Evolutionary conservation across 2,888 invertebrate species (phyloP).

Genomic region (Acrobasis repandana): DNA sequence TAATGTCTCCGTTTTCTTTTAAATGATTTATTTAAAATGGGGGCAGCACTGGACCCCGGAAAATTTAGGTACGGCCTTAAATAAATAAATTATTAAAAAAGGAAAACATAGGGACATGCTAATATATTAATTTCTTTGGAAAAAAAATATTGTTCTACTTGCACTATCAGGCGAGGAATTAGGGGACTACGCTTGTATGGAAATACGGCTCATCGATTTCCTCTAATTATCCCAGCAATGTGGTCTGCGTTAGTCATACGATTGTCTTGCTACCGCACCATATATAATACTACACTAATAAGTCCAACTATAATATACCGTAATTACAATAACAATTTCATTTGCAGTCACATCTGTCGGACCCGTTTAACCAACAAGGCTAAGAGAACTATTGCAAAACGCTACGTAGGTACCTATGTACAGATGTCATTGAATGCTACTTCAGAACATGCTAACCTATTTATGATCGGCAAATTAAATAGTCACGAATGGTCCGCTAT

Average conservation of each 20-base stretch:
- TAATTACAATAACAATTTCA: slow-evolving; percentile 40
- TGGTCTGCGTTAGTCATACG: neutral
- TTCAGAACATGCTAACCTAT: slow-evolving; percentile 12
- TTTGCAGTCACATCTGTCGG: slow-evolving; percentile 48
- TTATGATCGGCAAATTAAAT: slow-evolving; percentile 16
- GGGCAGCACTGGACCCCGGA: no score
- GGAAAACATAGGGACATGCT: no score
- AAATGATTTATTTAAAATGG: no score
- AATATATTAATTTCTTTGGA: no score
- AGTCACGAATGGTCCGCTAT: slow-evolving; percentile 1
- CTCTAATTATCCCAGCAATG: no score
- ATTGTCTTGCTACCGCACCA: neutral
- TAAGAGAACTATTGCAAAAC: slow-evolving; percentile 38
- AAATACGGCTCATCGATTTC: no score
- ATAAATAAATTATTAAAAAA: no score
- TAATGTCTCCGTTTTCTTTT: no score
- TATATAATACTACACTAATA: neutral
- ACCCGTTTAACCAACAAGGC: slow-evolving; percentile 50
- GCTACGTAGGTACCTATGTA: slow-evolving; percentile 40
- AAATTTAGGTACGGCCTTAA: no score
- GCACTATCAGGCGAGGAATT: no score
- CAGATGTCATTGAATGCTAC: slow-evolving; percentile 30
- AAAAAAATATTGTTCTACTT: no score
- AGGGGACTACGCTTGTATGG: no score
- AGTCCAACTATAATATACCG: slow-evolving; percentile 28